These are phyloP conservation scores for Pionites leucogaster DNA, from an alignment of 2,113 vertebrate genomes.

Conservation along the genomic window DNA sequence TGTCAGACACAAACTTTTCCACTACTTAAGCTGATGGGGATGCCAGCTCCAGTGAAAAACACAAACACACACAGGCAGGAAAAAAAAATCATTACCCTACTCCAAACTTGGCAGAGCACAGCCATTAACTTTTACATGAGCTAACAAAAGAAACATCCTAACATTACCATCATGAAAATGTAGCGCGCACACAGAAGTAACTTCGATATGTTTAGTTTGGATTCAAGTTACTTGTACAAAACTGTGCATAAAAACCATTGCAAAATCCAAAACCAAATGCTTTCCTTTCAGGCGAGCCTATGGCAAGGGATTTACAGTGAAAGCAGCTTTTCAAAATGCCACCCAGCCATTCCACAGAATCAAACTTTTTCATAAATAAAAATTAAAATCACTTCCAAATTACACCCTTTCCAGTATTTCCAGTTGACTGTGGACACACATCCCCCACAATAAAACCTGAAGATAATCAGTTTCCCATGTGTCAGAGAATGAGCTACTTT, in stretches of 20 bases:
- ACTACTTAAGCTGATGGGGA: slow-evolving; percentile 40
- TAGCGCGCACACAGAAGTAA: slow-evolving; percentile 40
- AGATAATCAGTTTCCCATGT: slow-evolving; percentile 60
- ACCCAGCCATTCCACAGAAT: slow-evolving; percentile 31
- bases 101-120: slow-evolving; percentile 58
- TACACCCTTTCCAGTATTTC: slow-evolving; percentile 25
- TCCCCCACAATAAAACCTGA: not conserved
- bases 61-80: slow-evolving; percentile 33
- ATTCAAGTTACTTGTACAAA: slow-evolving; percentile 71
- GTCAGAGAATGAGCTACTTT: slow-evolving; percentile 36
- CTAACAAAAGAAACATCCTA: slow-evolving; percentile 72
- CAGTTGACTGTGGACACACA: slow-evolving; percentile 4
- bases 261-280: slow-evolving; percentile 68
- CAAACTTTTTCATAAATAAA: slow-evolving; percentile 26
- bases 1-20: slow-evolving; percentile 52
- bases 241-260: slow-evolving; percentile 47
- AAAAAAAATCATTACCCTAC: slow-evolving; percentile 56
- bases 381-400: slow-evolving; percentile 48
- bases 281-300: slow-evolving; percentile 54
- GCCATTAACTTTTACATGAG: slow-evolving; percentile 67
- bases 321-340: slow-evolving; percentile 49
- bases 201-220: slow-evolving; percentile 62
- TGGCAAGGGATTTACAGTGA: slow-evolving; percentile 35
- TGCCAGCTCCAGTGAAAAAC: slow-evolving; percentile 62
- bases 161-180: slow-evolving; percentile 42